These are phyloP conservation scores for Drosophila equinoxialis DNA, from an alignment of 1,140 invertebrate genomes.

Conservation along the genomic window DNA sequence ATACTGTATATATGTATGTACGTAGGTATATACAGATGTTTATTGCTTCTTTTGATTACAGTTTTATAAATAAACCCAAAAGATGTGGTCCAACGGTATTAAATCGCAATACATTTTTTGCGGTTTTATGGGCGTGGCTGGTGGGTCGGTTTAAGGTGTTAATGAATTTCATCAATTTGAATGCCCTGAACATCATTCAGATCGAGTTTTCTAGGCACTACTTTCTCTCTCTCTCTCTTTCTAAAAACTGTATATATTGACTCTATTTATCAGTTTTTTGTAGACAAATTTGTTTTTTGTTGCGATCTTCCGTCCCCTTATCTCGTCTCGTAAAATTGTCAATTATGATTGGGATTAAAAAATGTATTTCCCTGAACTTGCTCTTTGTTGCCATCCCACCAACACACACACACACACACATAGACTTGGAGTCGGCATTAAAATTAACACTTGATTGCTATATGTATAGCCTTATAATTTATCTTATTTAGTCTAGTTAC, in stretches of 20 bases:
- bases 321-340: conserved; percentile 1
- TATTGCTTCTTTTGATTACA: not conserved
- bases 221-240: not conserved
- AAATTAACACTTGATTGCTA: conserved; percentile 54
- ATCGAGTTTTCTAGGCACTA: conserved; percentile 20
- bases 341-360: conserved; percentile 12
- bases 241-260: not conserved
- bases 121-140: not conserved
- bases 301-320: not conserved
- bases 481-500: conserved; percentile 28
- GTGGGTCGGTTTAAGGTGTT: not conserved
- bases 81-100: not conserved
- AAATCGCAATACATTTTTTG: conserved; percentile 1
- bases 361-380: conserved; percentile 47
- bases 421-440: conserved; percentile 4
- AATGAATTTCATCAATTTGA: conserved; percentile 11
- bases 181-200: conserved; percentile 1
- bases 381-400: conserved; percentile 24
- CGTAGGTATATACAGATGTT: not conserved
- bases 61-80: conserved; percentile 9
- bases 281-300: not conserved
- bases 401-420: not conserved
- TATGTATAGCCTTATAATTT: conserved; percentile 33
- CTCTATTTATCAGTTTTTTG: conserved; percentile 25
- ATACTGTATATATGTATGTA: not conserved